phyloP scores from a whole-genome alignment of 2,888 invertebrate species.

The Chymomyza fuscimana region DNA sequence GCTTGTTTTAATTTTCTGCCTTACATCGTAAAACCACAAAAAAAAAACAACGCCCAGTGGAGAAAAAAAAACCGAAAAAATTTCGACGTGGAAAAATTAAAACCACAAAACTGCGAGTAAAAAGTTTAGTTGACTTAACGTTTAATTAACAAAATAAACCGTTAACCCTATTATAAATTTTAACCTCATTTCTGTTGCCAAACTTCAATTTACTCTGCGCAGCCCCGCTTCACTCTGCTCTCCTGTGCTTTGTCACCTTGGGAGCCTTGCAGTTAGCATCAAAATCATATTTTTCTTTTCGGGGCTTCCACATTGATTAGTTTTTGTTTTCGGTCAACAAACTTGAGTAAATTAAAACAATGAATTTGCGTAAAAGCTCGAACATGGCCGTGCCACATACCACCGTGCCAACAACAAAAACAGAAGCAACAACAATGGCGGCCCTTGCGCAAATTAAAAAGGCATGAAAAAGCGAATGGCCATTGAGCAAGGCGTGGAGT shows the following conservation, averaged over 20 bases:
- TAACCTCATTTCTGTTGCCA: conserved; percentile 44
- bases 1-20: conserved; percentile 24
- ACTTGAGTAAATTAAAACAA: conserved; percentile 72
- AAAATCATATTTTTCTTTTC: not conserved
- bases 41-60: conserved; percentile 32
- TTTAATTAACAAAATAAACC: conserved; percentile 58
- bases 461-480: conserved; percentile 40
- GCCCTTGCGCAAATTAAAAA: conserved; percentile 63
- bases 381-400: conserved; percentile 20
- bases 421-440: conserved; percentile 38
- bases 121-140: conserved; percentile 49
- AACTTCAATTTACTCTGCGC: not conserved
- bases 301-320: conserved; percentile 55
- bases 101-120: conserved; percentile 3
- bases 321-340: conserved; percentile 70
- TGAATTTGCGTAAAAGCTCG: conserved; percentile 68
- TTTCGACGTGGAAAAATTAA: conserved; percentile 6
- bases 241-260: conserved; percentile 48
- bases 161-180: conserved; percentile 55
- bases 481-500: not conserved
- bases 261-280: not conserved
- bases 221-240: conserved; percentile 4
- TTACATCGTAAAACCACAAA: conserved; percentile 28
- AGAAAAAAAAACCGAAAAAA: no score
- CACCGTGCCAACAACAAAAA: conserved; percentile 12